Conservation (phyloP, 2,888 invertebrate genomes). For the Endotricha flammealis region DNA sequence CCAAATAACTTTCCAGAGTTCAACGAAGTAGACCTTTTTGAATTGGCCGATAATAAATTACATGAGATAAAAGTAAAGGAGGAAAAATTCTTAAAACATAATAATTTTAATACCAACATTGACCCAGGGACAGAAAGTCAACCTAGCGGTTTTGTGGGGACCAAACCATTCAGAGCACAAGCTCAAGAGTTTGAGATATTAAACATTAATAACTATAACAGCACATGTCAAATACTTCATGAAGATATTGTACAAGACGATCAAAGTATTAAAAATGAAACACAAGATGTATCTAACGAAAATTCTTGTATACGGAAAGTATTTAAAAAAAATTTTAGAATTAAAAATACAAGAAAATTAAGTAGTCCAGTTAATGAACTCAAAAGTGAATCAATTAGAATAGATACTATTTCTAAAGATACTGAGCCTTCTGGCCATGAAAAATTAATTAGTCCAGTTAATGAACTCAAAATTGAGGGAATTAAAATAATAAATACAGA, state of each 20-base stretch:
- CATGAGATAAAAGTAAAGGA: slow-evolving; percentile 15
- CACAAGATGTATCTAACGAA: slow-evolving; percentile 28
- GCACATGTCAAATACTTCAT: slow-evolving; percentile 24
- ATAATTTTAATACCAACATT: neutral
- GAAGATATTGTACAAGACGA: slow-evolving; percentile 36
- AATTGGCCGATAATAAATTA: slow-evolving; percentile 43
- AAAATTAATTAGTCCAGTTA: slow-evolving; percentile 39
- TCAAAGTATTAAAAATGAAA: slow-evolving; percentile 22
- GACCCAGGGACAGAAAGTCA: slow-evolving; percentile 29
- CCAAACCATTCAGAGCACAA: slow-evolving; percentile 42
- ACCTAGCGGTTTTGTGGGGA: slow-evolving; percentile 50
- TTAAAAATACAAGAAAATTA: slow-evolving; percentile 30
- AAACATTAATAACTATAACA: slow-evolving; percentile 36
- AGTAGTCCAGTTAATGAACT: slow-evolving; percentile 40
- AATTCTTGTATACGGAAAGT: slow-evolving; percentile 35
- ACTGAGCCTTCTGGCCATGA: slow-evolving; percentile 77
- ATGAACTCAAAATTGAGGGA: slow-evolving; percentile 30
- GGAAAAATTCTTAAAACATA: neutral
- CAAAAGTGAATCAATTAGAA: slow-evolving; percentile 28
- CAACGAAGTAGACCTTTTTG: slow-evolving; percentile 42
- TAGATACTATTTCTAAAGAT: slow-evolving; percentile 49
- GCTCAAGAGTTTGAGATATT: slow-evolving; percentile 40
- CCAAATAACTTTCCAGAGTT: slow-evolving; percentile 50
- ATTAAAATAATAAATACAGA: too few relatives aligned
- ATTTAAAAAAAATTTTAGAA: slow-evolving; percentile 64